Evolutionary conservation across 2,888 invertebrate genomes (phyloP).

Genomic region (Lasioglossum lativentre): DNA sequence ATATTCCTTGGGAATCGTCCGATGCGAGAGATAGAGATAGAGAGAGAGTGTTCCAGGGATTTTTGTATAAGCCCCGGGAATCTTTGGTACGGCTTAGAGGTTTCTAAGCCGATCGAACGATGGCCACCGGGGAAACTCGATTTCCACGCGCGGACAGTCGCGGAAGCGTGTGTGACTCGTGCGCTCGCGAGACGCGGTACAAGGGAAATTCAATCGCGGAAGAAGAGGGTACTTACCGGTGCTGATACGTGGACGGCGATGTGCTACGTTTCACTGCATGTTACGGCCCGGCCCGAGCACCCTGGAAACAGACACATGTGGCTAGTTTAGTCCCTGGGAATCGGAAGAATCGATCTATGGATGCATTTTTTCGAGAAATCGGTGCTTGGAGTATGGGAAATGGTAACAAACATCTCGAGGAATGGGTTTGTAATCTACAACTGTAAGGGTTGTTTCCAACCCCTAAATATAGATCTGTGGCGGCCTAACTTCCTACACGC

Average conservation of each 20-base stretch:
- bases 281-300: neutral
- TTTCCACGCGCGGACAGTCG: neutral
- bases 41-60: conserved; percentile 30
- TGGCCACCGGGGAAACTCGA: neutral
- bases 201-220: neutral
- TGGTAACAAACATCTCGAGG: neutral
- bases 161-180: neutral
- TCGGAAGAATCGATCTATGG: neutral
- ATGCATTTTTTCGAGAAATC: neutral
- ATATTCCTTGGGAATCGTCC: neutral
- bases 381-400: neutral
- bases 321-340: neutral
- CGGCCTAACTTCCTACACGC: too few relatives aligned
- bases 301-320: conserved; percentile 28
- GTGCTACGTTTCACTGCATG: conserved; percentile 43
- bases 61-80: conserved; percentile 49
- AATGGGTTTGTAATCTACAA: neutral
- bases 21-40: neutral
- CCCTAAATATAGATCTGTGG: too few relatives aligned
- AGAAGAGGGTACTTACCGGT: conserved; percentile 7
- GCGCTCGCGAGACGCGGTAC: neutral
- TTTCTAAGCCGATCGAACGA: conserved; percentile 52
- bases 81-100: conserved; percentile 47
- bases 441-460: neutral
- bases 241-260: neutral